Evolutionary conservation across 2,797 vertebrate species (phyloP).

Genomic region (Sternotherus odoratus): DNA sequence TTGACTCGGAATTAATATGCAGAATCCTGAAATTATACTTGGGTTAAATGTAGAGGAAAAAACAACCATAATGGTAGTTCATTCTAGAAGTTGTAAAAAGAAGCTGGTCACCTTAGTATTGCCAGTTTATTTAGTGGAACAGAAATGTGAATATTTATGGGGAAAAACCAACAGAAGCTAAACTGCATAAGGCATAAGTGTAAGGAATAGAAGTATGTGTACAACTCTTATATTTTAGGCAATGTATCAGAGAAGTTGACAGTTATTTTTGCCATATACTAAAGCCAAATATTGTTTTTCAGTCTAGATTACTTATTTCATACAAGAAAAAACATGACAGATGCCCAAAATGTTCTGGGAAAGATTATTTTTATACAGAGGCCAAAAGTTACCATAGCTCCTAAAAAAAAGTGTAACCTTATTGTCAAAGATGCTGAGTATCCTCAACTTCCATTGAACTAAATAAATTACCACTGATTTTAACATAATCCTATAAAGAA

Average conservation of each 20-base stretch:
- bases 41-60: slow-evolving; percentile 32
- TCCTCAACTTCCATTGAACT: neutral
- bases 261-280: rapidly evolving
- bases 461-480: neutral
- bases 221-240: rapidly evolving
- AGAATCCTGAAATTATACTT: slow-evolving; percentile 41
- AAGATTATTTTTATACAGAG: neutral
- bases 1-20: slow-evolving; percentile 39
- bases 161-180: neutral
- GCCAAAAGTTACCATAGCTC: neutral
- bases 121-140: neutral
- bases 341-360: too few relatives aligned
- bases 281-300: neutral
- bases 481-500: neutral
- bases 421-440: neutral
- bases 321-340: neutral
- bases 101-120: slow-evolving; percentile 37
- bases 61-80: neutral
- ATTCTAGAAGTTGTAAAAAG: slow-evolving; percentile 50
- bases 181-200: neutral
- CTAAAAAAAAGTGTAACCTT: neutral
- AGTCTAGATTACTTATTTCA: neutral
- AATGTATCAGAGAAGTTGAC: neutral
- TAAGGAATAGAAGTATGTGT: neutral
- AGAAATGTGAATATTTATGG: neutral